Evolutionary conservation across 2,113 vertebrate species (phyloP), one percentile per base, ranked within the genome.

Genomic region (Carlito syrichta): DNA sequence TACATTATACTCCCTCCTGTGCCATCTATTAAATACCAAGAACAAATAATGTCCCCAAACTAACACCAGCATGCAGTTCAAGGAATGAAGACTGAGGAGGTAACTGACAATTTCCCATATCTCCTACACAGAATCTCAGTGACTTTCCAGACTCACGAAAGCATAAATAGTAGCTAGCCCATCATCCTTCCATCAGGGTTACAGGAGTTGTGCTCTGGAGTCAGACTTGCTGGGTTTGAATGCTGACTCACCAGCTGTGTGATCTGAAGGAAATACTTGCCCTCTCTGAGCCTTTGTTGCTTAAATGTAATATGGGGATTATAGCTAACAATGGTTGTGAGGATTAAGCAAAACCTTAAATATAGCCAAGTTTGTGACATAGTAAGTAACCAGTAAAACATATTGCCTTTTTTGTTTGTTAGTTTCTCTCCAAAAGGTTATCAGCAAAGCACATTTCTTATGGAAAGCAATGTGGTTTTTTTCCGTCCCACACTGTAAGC

Each of bases 281-380:
- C 63, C 60, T 94, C 68, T 92, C 45, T 76, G 63, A 92, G 48
- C 35, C 77, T 81, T 32, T 89, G 71, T 8, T 84, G n/a, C 35
- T 66, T 71, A 76, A 50, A 35, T 77, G 54, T 52, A 89, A 71
- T 48, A 48, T 6, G 32, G 5, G 14, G 23, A 91, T 68, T 63
- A 71, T 14, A 81, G 3, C 69, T 77, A 56, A 89, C 23, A 35
- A 23, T 81, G n/a, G 13, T 48, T 87, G 16, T 68, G n/a, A 92
- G 52, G 50, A 87, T 5, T 73, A 85, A 92, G 79, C 56, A 96
- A 95, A 96, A 89, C 60, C 38, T 93, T 84, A 94, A 81, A 11
- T 84, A 19, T 82, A 91, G 89, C 45, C 27, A 84, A 90, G 63
- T 52, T 91, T 84, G 83, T 89, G n/a, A 83, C 3, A 82, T 8